Base-by-base conservation (phyloP, 2,888 invertebrate genomes). In the Pardosa pseudoannulata region DNA sequence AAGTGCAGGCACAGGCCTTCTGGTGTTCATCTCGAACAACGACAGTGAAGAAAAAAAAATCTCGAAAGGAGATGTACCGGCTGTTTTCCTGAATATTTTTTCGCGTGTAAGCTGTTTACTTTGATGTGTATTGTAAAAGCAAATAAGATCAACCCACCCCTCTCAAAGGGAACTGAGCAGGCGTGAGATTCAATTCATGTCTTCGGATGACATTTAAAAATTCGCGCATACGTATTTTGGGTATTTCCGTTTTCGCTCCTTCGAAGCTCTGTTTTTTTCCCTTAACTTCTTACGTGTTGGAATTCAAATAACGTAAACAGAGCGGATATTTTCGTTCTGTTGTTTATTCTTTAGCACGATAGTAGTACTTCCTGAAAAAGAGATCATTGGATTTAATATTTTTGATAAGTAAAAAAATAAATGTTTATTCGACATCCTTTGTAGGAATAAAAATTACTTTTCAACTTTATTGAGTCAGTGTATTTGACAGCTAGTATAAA, bases 11-110 rank as follows among this genome's bases (percentile, higher is more conserved):
- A 39, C 39, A 64, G 39, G 71, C 78, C 83, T 72, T 78, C 83
- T 85, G 83, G 78, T 78, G 31, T 79, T 78, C 67, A 72, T 85
- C 83, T 76, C 29, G 28, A n/a, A 23, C 64, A 50, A 73, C 73
- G 27, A 62, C 76, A 39, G 28, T n/a, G 32, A 16, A 72, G 36
- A 46, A 19, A 56, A 71, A 46, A 70, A 41, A 39, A 81, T n/a
- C n/a, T 31, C 6, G 23, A 23, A 32, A 1, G 0, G 41, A 70
- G n/a, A 39, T 73, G 68, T 67, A 29, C 41, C 32, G 76, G 76
- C 76, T 50, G 76, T 65, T 72, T 79, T 41, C 56, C 31, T 67
- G 73, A 85, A 85, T 78, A 73, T 72, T 85, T 78, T 29, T 62
- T 27, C 36, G 68, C 32, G 36, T 19, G 50, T 46, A 9, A 50